Base-by-base conservation (phyloP, 2,888 invertebrate species). In the Epsilonema sp. region DNA sequence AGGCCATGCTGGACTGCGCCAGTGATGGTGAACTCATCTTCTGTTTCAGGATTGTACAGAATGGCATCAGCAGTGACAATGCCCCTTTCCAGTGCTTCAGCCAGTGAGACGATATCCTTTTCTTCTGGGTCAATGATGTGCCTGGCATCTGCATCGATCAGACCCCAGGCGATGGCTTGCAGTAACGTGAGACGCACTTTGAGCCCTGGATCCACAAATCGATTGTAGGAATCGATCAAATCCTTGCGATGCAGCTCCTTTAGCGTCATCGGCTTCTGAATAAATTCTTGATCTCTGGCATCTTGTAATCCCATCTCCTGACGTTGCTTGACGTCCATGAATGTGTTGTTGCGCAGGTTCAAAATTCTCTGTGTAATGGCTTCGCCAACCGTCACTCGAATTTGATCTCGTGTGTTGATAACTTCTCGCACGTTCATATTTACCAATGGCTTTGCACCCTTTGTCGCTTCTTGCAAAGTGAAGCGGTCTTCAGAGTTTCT, bases 1-100 rank as follows among this genome's bases (percentile, higher is more conserved):
- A 83, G 74, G 53, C 89, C 89, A 49, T 79, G 76, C 62, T 82
- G 79, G 19, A 85, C 83, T 1, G 90, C 89, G 64, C 87, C 84
- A 19, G 77, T 75, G 51, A 89, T 76, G 24, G 78, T 74, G 51
- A 81, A 73, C 22, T 77, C 69, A 13, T 44, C 4, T 16, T 8
- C 25, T 11, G 37, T 26, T 13, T 20, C 71, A 49, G 75, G 75
- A 67, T 87, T 80, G 44, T 76, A 74, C 67, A 81, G 86, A 19
- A 22, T n/a, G n/a, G 78, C 75, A 49, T 78, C 75, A 0, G 77
- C 75, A 46, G 79, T 72, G 48, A 89, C 76, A 45, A 89, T 77
- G 47, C 80, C 81, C 57, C 75, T 73, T 51, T 75, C 76, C 54
- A 87, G 71, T 2, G 87, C 85, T 63, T 86, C 82, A n/a, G 78